Evolutionary conservation across 2,797 vertebrate species (phyloP), one percentile per base, ranked within the genome.

Genomic region (Crax fasciolata): DNA sequence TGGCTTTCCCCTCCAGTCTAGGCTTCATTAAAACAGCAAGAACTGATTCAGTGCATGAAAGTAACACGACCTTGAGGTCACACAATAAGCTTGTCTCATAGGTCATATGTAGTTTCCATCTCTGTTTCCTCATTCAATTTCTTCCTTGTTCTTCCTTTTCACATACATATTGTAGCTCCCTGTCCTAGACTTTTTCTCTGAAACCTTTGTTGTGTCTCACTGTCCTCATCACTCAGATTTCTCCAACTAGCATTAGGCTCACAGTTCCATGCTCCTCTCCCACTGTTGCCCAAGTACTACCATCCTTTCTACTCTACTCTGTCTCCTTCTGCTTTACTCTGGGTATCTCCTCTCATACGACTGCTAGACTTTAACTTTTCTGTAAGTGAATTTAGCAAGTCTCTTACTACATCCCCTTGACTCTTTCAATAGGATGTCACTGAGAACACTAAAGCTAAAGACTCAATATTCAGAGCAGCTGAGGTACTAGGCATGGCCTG

Each of bases 11-110:
- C 46, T 93, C 72, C 82, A 89, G 67, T 76, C 35, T 8, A 2
- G 28, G 78, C 73, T 94, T 93, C 89, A 96, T 91, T 95, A 94
- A 91, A 84, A 32, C 46, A 52, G 68, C 72, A 78, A 61, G 61
- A 92, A 46, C 41, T 77, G 68, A 72, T 83, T 62, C 46, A 44
- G n/a, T 75, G 72, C 38, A 13, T 74, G 84, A 63, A 90, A 72
- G 74, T 46, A 82, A 9, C 84, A 14, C 73, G 88, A 95, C 90
- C 72, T 63, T 0, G 0, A 85, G 87, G 90, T 96, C 87, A 81
- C 58, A 70, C 75, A 95, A 91, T 87, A 94, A 85, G 24, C 51
- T 80, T n/a, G 20, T 85, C 90, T 95, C 65, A 41, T 93, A 93
- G 94, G 65, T 75, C 55, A 23, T 35, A 54, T 6, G 4, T 23